Base-by-base conservation (phyloP, 2,888 invertebrate genomes). In the Anodontia alba region DNA sequence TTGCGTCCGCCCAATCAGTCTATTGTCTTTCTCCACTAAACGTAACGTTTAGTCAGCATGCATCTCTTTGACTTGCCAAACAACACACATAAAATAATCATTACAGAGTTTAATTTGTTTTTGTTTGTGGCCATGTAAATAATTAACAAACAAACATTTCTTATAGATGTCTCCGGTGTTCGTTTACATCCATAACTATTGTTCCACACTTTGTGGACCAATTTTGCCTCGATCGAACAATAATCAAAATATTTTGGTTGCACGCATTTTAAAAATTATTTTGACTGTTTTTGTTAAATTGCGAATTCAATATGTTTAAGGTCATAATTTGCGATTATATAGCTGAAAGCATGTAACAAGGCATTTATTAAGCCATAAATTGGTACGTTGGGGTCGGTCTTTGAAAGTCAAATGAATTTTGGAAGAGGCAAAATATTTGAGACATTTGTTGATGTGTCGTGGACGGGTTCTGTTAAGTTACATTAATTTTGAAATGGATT, bases 221-320 rank as follows among this genome's bases (percentile, higher is more conserved):
- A 33, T 31, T 62, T 62, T 31, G 62, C 62, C 62, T 2, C 20
- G 62, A 17, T 29, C 10, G 12, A 17, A 62, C 62, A 62, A 62
- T 62, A 17, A 62, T 33, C 12, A 8, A 62, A 62, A 62, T 62
- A 62, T 62, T 62, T 29, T 33, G 29, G 26, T 33, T 62, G 20
- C 62, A 62, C 62, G 62, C 62, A 62, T 62, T 33, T 62, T 33
- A 17, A 33, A 33, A 62, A 62, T 62, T 62, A 62, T 62, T 62
- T 62, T 33, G 62, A 62, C 62, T 62, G 62, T 62, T 62, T 62
- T 62, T 62, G 62, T 62, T 62, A 12, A 62, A 62, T 62, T 33
- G 62, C 20, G 62, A 62, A 62, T 62, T 20, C 20, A 62, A 62
- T 62, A 62, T 31, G 33, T 33, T 33, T 62, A 5, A 33, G 31